phyloP scores from a whole-genome alignment of 2,888 invertebrate species.

The Abrostola tripartita region DNA sequence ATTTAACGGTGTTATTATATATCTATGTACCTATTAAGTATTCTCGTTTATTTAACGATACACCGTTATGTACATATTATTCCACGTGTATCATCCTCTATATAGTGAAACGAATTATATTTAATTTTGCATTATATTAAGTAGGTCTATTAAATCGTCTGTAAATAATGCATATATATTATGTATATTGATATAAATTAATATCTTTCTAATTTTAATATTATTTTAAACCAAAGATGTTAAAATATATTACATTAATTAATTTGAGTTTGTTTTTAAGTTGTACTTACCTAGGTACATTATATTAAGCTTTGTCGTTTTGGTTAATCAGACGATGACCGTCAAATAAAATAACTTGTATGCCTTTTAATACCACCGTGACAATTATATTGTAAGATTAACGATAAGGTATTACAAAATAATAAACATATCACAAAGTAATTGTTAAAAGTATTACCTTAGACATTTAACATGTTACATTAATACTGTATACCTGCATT shows the following conservation, averaged over 20 bases:
- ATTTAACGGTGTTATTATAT: neutral
- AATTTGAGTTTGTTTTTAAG: conserved; percentile 8
- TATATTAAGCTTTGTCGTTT: conserved; percentile 6
- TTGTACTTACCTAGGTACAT: conserved; percentile 6
- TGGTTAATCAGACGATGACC: conserved; percentile 32
- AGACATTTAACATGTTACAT: conserved; percentile 47
- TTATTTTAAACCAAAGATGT: conserved; percentile 50
- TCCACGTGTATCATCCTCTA: conserved; percentile 4
- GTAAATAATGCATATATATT: conserved; percentile 9
- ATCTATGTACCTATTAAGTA: conserved; percentile 6
- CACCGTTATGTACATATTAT: conserved; percentile 26
- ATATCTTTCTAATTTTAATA: conserved; percentile 11
- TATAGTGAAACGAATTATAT: conserved; percentile 9
- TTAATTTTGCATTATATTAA: conserved; percentile 14
- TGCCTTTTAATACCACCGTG: conserved; percentile 58
- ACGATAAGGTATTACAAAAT: conserved; percentile 57
- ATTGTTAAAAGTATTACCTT: conserved; percentile 54
- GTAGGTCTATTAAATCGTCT: conserved; percentile 16
- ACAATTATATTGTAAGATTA: conserved; percentile 56
- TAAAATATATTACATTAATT: conserved; percentile 33
- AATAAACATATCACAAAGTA: conserved; percentile 64
- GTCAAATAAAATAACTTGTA: conserved; percentile 46
- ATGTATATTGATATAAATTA: neutral
- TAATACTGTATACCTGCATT: conserved; percentile 50
- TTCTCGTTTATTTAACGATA: conserved; percentile 11